Evolutionary conservation across 2,888 invertebrate genomes (phyloP).

Genomic region (Amphiduros pacificus): DNA sequence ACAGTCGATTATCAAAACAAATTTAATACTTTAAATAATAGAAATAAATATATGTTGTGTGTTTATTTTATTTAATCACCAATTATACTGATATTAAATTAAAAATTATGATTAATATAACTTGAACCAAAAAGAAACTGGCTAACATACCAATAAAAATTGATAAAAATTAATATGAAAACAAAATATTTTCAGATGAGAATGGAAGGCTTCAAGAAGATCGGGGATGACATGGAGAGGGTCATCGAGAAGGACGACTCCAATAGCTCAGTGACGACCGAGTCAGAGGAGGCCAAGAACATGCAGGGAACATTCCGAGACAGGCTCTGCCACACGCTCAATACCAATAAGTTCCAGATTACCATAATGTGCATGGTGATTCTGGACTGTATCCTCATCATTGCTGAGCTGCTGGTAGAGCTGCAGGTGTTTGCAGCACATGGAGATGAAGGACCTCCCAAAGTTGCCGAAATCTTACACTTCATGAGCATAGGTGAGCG

Average conservation of each 20-base stretch:
- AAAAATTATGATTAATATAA: too few species aligned
- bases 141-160: too few species aligned
- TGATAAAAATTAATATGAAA: too few species aligned
- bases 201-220: constrained; percentile 55
- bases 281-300: constrained; percentile 46
- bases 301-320: constrained; percentile 40
- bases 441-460: constrained; percentile 17
- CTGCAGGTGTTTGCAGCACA: constrained; percentile 48
- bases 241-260: constrained; percentile 56
- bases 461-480: constrained; percentile 52
- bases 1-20: too few species aligned
- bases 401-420: constrained; percentile 59
- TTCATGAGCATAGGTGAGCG: constrained; percentile 56
- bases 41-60: too few species aligned
- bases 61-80: too few species aligned
- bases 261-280: constrained; percentile 48
- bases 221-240: constrained; percentile 52
- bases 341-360: constrained; percentile 55
- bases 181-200: constrained; percentile 43
- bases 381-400: constrained; percentile 57
- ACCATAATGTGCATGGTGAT: constrained; percentile 56
- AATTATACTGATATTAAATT: too few species aligned
- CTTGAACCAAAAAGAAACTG: too few species aligned
- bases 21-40: too few species aligned
- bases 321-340: constrained; percentile 37